Evolutionary conservation across 2,797 vertebrate genomes (phyloP).

Genomic region (Acomys russatus): DNA sequence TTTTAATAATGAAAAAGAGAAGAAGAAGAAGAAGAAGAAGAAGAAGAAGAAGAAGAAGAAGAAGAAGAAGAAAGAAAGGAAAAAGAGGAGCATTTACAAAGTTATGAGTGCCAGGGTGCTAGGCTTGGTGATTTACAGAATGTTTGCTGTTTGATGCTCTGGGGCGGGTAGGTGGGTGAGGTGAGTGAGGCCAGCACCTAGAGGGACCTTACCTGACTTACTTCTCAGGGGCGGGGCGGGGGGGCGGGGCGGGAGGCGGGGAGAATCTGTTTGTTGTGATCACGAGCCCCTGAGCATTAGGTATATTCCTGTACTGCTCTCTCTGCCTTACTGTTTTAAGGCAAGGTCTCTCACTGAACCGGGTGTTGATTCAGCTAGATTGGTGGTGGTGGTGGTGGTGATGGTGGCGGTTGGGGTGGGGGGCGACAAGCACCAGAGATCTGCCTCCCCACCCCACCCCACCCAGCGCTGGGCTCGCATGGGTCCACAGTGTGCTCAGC

Average conservation of each 20-base stretch:
- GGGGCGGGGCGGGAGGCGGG: too few species aligned
- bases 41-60: too few species aligned
- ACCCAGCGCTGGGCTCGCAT: background rate
- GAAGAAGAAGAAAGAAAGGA: conserved; percentile 49
- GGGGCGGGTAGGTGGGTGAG: too few species aligned
- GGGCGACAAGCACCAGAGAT: too few species aligned
- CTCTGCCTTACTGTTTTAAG: background rate
- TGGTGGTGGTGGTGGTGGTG: background rate
- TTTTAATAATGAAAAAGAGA: background rate
- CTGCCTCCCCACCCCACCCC: background rate
- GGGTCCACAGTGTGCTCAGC: background rate
- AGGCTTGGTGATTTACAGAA: background rate
- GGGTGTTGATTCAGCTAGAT: background rate
- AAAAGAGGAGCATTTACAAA: conserved; percentile 61
- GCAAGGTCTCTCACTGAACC: background rate
- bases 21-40: too few species aligned
- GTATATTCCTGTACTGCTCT: background rate
- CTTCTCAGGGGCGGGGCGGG: background rate
- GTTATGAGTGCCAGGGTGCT: conserved; percentile 30
- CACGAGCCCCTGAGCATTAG: too few species aligned
- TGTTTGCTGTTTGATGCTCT: conserved; percentile 17
- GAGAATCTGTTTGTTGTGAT: background rate
- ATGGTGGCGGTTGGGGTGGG: too few species aligned
- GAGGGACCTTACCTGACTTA: background rate
- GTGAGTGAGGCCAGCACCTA: background rate